A percentile compares a stretch with the other conserved stretches of the same genome.
Evolutionary conservation across 2,113 vertebrate species (phyloP).

Genomic region (Dicentrarchus labrax): DNA sequence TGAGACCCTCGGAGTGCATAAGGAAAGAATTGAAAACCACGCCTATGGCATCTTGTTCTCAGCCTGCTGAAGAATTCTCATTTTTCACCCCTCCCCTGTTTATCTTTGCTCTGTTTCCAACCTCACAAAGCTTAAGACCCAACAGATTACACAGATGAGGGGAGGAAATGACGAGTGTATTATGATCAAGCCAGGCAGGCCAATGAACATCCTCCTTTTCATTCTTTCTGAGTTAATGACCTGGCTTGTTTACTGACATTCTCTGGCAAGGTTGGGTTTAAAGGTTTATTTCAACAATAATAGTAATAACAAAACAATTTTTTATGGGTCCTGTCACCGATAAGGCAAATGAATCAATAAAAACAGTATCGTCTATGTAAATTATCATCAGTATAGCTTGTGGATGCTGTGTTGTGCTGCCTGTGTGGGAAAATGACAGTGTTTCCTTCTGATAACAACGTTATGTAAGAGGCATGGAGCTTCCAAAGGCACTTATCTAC

Average conservation of each 20-base stretch:
- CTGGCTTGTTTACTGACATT: not conserved
- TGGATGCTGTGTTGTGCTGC: too few relatives aligned
- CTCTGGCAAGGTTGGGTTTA: not conserved
- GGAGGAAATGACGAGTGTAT: constrained; percentile 53
- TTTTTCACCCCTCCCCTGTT: constrained; percentile 39
- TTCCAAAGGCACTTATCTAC: constrained; percentile 30
- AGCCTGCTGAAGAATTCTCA: constrained; percentile 12
- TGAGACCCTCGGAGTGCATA: not conserved
- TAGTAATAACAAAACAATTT: not conserved
- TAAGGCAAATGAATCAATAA: not conserved
- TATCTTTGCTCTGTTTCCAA: not conserved
- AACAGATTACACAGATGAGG: constrained; percentile 11
- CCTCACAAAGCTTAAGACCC: not conserved
- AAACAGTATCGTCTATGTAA: not conserved
- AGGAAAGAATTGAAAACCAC: constrained; percentile 54
- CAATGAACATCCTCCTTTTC: constrained; percentile 16
- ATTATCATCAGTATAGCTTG: not conserved
- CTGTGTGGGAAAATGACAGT: not conserved
- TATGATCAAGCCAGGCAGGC: not conserved
- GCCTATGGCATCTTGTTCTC: constrained; percentile 38
- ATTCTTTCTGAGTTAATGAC: not conserved
- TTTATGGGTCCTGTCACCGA: not conserved
- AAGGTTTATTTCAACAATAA: not conserved
- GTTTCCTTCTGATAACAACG: constrained; percentile 61
- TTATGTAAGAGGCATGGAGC: not conserved